Evolutionary conservation across 2,113 vertebrate genomes (phyloP).

Genomic region (Morone saxatilis): DNA sequence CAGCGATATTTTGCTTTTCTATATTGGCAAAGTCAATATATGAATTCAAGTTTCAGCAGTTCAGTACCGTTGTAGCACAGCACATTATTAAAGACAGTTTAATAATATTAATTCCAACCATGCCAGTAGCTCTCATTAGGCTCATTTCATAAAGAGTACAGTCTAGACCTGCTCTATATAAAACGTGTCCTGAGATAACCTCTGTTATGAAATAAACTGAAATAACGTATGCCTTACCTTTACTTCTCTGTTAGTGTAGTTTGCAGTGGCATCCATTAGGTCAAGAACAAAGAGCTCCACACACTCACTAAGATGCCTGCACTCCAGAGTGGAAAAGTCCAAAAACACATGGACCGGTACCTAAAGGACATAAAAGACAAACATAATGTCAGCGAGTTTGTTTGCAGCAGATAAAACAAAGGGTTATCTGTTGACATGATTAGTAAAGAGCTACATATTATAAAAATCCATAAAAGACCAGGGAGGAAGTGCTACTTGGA

Average conservation of each 20-base stretch:
- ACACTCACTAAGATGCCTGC: conserved; percentile 89
- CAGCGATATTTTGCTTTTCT: not conserved
- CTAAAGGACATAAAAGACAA: conserved; percentile 72
- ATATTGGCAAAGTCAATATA: not conserved
- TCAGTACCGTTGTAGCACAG: not conserved
- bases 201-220: too few species aligned
- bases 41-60: not conserved
- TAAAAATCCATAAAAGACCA: not conserved
- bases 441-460: not conserved
- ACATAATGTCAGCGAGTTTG: not conserved
- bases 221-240: conserved; percentile 83
- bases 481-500: not conserved
- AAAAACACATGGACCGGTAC: conserved; percentile 95
- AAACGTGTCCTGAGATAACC: too few species aligned
- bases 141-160: not conserved
- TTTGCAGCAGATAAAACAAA: not conserved
- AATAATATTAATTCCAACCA: not conserved
- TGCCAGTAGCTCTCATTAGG: not conserved
- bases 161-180: too few species aligned
- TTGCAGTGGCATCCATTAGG: conserved; percentile 90
- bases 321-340: conserved; percentile 91
- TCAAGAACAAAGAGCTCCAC: conserved; percentile 92
- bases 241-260: conserved; percentile 88
- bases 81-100: not conserved
- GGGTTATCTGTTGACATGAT: not conserved